These are phyloP conservation scores for Xiphophorus couchianus DNA, from an alignment of 2,113 vertebrate genomes.

Conservation along the genomic window DNA sequence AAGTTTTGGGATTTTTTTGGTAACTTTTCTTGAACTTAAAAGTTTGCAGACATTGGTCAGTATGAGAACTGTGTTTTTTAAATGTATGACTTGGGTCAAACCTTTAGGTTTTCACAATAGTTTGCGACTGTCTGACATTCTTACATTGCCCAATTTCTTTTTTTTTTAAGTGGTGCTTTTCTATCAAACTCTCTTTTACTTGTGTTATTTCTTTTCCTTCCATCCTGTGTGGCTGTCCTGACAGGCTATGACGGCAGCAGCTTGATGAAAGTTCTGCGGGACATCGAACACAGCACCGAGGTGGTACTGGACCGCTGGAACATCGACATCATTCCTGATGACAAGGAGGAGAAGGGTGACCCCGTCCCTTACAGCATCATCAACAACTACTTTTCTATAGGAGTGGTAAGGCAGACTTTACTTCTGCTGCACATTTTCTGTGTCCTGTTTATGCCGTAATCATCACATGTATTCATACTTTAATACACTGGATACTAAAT, in stretches of 20 bases:
- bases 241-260: constrained; percentile 96
- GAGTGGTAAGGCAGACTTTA: constrained; percentile 84
- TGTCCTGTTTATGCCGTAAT: background rate
- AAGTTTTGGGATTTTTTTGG: too few relatives aligned
- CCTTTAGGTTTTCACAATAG: too few relatives aligned
- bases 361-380: constrained; percentile 91
- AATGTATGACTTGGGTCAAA: too few relatives aligned
- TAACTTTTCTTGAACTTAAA: too few relatives aligned
- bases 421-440: background rate
- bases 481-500: too few relatives aligned
- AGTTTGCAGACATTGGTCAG: too few relatives aligned
- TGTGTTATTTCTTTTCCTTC: background rate
- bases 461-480: background rate
- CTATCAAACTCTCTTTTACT: background rate
- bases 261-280: constrained; percentile 91
- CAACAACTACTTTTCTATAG: constrained; percentile 98
- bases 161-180: background rate
- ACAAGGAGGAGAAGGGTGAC: constrained; percentile 88
- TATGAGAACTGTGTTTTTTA: too few relatives aligned
- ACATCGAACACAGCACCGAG: constrained; percentile 93
- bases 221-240: background rate
- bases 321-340: constrained; percentile 87
- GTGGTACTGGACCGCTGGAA: constrained; percentile 94
- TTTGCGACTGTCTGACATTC: background rate
- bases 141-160: background rate